A percentile compares a stretch with the other conserved stretches of the same genome.
phyloP scores from a whole-genome alignment of 35 echinoderm and acorn worm genomes.

The Acanthaster planci region DNA sequence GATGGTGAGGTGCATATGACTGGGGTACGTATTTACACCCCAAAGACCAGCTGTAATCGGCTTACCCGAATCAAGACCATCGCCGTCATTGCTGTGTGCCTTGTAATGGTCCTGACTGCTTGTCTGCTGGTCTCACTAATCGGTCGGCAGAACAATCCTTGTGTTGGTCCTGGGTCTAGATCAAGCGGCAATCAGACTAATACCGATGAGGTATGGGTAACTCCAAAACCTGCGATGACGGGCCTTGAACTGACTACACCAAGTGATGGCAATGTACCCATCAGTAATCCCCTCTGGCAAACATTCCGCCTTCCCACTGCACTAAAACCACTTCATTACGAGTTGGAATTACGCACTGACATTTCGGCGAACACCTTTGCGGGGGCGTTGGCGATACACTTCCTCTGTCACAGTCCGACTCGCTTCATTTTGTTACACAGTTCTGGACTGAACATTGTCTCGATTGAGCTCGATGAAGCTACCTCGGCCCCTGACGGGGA shows the following conservation, averaged over 20 bases:
- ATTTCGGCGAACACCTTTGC: conserved; percentile 56
- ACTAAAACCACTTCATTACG: conserved; percentile 60
- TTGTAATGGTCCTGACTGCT: conserved; percentile 37
- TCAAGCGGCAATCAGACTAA: background rate
- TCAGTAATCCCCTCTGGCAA: conserved; percentile 25
- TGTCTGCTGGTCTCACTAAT: conserved; percentile 56
- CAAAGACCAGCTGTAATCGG: background rate
- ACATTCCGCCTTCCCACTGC: conserved; percentile 62
- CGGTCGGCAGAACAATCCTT: conserved; percentile 12
- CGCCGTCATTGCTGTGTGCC: conserved; percentile 17
- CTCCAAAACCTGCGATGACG: background rate
- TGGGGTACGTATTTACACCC: conserved; percentile 3
- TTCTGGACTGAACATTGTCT: conserved; percentile 25
- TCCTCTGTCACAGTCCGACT: conserved; percentile 47
- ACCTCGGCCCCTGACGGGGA: background rate
- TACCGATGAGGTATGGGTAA: background rate
- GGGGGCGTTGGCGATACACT: conserved; percentile 59
- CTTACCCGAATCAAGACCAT: background rate
- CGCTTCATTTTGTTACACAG: conserved; percentile 68
- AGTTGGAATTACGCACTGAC: conserved; percentile 48
- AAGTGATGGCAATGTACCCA: background rate
- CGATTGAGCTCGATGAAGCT: conserved; percentile 23
- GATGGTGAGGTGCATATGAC: conserved; percentile 54
- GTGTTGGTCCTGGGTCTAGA: background rate
- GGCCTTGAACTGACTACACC: background rate